Evolutionary conservation across 2,113 vertebrate genomes (phyloP), one percentile per base, ranked within the genome.

Genomic region (Hoplias malabaricus): DNA sequence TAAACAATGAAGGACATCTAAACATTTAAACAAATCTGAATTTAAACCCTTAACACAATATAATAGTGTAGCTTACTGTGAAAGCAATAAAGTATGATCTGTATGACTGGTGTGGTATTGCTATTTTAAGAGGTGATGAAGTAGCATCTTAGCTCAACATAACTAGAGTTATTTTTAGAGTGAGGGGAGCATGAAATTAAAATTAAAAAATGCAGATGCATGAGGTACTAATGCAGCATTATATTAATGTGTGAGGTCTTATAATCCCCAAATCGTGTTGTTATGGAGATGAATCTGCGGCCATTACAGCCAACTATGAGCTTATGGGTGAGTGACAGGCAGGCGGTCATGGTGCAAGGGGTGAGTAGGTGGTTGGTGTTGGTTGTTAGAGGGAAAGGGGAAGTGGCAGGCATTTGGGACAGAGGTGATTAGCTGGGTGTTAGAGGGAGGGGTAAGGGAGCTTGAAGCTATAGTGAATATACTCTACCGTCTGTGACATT

Each of bases 401-500:
- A 36, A 54, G 31, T 50, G 56, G 77, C n/a, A 34, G 79, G 34
- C 33, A 34, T 67, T 53, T 38, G 54, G 25, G 61, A 38, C 25
- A 38, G 21, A 48, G 36, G 72, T n/a, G 50, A 38, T 50, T 31
- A 48, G 68, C 69, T 54, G 46, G 73, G 43, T 62, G 54, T 67
- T 59, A 50, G 71, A 38, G 65, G 74, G 59, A 33, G 29, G 57
- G 43, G 48, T 46, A 48, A 54, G 63, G 62, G 78, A 80, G 63
- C 63, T 73, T 56, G 48, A 82, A 62, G 66, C 78, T 74, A 78
- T 62, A 43, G 73, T 80, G 65, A 38, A 87, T 87, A 92, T 92
- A 92, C 91, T 89, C 87, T 92, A 92, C 91, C 90, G 88, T 91
- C 88, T 83, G 89, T 78, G 75, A 83, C 65, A 81, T 83, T 83